Percentiles rank a stretch among this genome's conserved stretches.
These are phyloP conservation scores for Griposia aprilina DNA, from an alignment of 2,888 invertebrate species.

Conservation along the genomic window DNA sequence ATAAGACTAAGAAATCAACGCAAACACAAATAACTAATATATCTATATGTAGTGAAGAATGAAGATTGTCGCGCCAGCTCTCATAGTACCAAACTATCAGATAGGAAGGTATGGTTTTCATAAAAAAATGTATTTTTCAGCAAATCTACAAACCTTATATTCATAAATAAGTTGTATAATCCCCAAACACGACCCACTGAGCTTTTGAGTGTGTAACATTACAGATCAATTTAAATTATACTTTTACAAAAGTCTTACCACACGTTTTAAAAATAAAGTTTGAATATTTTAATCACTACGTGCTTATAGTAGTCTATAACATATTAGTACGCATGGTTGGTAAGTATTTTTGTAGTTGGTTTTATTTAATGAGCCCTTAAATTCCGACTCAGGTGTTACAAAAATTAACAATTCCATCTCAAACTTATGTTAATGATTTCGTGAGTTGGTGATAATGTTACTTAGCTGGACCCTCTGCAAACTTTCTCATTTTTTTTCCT, in stretches of 20 bases:
- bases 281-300: neutral
- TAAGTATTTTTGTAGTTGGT: no score
- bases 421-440: neutral
- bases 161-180: neutral
- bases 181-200: no score
- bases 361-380: neutral
- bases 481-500: neutral
- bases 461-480: neutral
- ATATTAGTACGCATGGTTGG: no score
- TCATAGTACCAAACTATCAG: no score
- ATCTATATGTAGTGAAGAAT: neutral
- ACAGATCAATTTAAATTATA: neutral
- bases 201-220: neutral
- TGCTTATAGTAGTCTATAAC: neutral
- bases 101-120: neutral
- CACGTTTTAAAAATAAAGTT: neutral
- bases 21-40: neutral
- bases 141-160: no score
- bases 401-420: neutral
- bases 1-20: neutral
- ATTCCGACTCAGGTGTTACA: no score
- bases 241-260: neutral
- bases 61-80: no score
- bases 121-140: neutral
- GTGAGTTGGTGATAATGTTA: neutral